Evolutionary conservation across 2,797 vertebrate genomes (phyloP).

Genomic region (Gymnoscopelus microlampas): DNA sequence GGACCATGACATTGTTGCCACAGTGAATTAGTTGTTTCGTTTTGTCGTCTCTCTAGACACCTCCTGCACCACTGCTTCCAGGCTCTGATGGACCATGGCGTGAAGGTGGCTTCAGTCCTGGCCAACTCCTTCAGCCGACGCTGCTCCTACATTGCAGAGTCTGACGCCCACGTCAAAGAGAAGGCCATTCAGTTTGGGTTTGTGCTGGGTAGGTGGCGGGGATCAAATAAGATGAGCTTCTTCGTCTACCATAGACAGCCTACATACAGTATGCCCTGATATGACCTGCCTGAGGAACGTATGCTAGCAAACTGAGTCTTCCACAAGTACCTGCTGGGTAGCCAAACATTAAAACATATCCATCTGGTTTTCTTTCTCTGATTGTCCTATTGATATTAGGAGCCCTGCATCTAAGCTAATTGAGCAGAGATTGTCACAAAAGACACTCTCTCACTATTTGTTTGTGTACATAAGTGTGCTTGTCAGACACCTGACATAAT

Average conservation of each 20-base stretch:
- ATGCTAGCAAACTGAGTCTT: too few species aligned
- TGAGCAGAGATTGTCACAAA: too few species aligned
- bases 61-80: constrained; percentile 99
- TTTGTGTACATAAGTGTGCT: too few species aligned
- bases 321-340: too few species aligned
- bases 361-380: too few species aligned
- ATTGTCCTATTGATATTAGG: too few species aligned
- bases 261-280: too few species aligned
- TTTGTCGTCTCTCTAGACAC: constrained; percentile 80
- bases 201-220: constrained; percentile 87
- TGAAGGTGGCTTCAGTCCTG: constrained; percentile 97
- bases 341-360: too few species aligned
- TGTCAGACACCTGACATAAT: too few species aligned
- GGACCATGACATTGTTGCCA: not conserved
- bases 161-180: constrained; percentile 95
- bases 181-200: constrained; percentile 99
- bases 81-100: constrained; percentile 98
- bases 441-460: too few species aligned
- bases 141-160: constrained; percentile 98
- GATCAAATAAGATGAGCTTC: not conserved
- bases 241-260: not conserved
- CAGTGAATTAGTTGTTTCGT: constrained; percentile 13
- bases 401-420: too few species aligned
- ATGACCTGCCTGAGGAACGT: too few species aligned
- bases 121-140: constrained; percentile 97